Base-by-base conservation (phyloP, 2,797 vertebrate genomes). In the Valencia hispanica region DNA sequence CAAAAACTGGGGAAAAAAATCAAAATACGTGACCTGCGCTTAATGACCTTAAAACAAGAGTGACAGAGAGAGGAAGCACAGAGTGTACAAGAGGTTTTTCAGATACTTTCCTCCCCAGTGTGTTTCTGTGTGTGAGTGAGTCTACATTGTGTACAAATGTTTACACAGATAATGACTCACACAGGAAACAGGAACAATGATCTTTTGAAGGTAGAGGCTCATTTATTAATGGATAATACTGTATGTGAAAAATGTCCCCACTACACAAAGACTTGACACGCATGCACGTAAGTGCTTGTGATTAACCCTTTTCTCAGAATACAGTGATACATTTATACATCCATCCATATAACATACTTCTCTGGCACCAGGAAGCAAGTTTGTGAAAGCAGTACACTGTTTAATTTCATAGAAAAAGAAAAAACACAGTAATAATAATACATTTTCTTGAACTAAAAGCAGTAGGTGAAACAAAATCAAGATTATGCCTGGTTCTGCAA, bases 271-370 rank as follows among this genome's bases (percentile, higher is more conserved):
- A 69, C 75, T 51, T 48, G 55, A 84, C 78, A 79, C 74, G 61
- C 78, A 74, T 68, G 15, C 30, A 63, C 74, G 72, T 25, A 53
- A 47, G 55, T 9, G 70, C 70, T 53, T 74, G 1, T 1, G 1
- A 78, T 91, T 69, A 87, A 82, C 88, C 83, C 86, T 73, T 86
- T 87, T 72, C 84, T 84, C 72, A 73, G 43, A 53, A 79, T 25
- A 72, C 66, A 84, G n/a, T 71, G 39, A 72, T 4, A 68, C 5
- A 20, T 32, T 41, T 55, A 53, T 53, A 50, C 66, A 70, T 77
- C 20, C 65, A 86, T 71, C 68, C 34, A 9, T 48, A 48, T 10
- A 18, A 70, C n/a, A 15, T 70, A 20, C 68, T 48, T 22, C 68
- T 32, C 36, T 68, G 41, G 15, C 17, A 30, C n/a, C 66, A 47